Evolutionary conservation across 2,113 vertebrate genomes (phyloP), one percentile per base, ranked within the genome.

Genomic region (Syngnathus typhle): DNA sequence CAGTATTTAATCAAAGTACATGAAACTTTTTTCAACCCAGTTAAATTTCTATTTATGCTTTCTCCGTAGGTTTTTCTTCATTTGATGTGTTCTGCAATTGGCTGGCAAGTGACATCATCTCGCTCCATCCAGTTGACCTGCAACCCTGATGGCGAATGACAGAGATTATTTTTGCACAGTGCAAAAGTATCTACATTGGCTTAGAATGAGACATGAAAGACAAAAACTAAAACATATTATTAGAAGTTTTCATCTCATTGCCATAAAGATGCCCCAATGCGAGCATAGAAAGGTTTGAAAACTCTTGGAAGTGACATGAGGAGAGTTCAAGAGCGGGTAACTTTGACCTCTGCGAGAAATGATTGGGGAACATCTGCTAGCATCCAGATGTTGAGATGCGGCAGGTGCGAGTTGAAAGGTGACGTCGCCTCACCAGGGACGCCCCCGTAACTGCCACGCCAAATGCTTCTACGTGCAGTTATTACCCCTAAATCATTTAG

Each of bases 361-460:
- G 75, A 85, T 83, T 80, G 77, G 68, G 51, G 72, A 84, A 76
- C 88, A 88, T 85, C 85, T 89, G 88, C 60, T 69, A 70, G 41
- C 1, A 55, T 82, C 79, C 83, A 86, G 88, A 85, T 84, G 85
- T 76, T 63, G 73, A 55, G 75, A 81, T 52, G 70, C 58, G 69
- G 75, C 84, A 88, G 85, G 84, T 86, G 88, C 77, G 67, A 81
- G 79, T 79, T 76, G 75, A 77, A 67, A 68, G 83, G 71, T 36
- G 62, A 72, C 55, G 71, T 67, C 68, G 71, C 75, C 72, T 76
- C 80, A 78, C 75, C 49, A 15, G 75, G 62, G 78, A 16, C 43
- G 44, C 10, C 27, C 4, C 21, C 52, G 5, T 23, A 23, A 23
- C 52, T 55, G 21, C 23, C 52, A 13, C 52, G 21, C 52, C 52